A percentile compares a stretch with the other conserved stretches of the same genome.
Evolutionary conservation across 64 coral and sea anemone genomes (phyloP).

Genomic region (Montipora cactus): DNA sequence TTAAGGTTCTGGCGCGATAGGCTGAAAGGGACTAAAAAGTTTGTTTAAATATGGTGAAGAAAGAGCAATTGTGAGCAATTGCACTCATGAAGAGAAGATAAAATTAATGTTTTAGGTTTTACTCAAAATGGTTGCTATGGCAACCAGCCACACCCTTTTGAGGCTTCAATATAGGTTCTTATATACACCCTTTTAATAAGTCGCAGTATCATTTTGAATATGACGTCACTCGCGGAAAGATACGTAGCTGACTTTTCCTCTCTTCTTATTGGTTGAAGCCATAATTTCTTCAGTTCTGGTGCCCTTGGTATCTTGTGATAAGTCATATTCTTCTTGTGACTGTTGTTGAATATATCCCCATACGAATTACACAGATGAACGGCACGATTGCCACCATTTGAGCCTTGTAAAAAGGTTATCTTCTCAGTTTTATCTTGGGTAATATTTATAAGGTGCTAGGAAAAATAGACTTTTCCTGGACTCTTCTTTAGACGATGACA

Average conservation of each 20-base stretch:
- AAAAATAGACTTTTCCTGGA: background rate
- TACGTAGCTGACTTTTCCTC: conserved; percentile 39
- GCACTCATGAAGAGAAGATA: no score
- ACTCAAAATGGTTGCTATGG: no score
- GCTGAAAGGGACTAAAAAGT: no score
- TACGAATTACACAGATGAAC: conserved; percentile 51
- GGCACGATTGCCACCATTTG: conserved; percentile 48
- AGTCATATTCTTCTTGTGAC: background rate
- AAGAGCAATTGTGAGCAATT: no score
- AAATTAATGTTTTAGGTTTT: no score
- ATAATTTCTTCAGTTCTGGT: background rate
- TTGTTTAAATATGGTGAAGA: no score
- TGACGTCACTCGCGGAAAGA: conserved; percentile 43
- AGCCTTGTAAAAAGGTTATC: background rate
- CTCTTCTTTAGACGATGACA: background rate
- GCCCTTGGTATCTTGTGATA: conserved; percentile 34
- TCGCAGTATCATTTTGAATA: conserved; percentile 41
- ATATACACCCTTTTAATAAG: conserved; percentile 61
- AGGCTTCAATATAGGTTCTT: no score
- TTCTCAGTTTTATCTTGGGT: background rate
- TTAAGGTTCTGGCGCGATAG: no score
- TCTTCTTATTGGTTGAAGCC: conserved; percentile 51
- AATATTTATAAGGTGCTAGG: background rate
- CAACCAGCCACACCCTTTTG: no score
- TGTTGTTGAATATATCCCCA: conserved; percentile 20